Percentiles rank a stretch among this genome's conserved stretches.
Evolutionary conservation across 2,113 vertebrate species (phyloP).

Genomic region (Megaleporinus macrocephalus): DNA sequence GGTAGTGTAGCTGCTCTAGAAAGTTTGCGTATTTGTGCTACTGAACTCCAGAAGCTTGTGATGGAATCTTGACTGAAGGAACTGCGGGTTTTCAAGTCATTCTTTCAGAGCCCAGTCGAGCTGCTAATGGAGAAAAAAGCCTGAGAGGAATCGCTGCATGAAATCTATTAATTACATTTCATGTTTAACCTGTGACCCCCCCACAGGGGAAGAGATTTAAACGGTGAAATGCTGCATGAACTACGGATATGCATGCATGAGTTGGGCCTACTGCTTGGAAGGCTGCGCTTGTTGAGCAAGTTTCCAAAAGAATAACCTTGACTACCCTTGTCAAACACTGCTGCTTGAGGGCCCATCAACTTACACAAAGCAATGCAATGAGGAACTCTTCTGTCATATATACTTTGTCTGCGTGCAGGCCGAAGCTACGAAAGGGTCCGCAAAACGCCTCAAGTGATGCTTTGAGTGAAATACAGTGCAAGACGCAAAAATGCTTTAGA

Average conservation of each 20-base stretch:
- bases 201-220: neutral
- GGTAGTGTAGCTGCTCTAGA: neutral
- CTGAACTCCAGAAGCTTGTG: neutral
- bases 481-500: neutral
- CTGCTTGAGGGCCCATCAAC: conserved; percentile 7
- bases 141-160: neutral
- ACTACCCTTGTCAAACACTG: conserved; percentile 10
- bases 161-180: neutral
- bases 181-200: neutral
- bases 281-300: neutral
- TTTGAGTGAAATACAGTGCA: conserved; percentile 3
- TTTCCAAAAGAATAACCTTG: conserved; percentile 18
- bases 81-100: neutral
- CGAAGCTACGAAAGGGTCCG: neutral
- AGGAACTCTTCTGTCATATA: neutral
- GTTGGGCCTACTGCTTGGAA: neutral
- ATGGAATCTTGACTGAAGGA: neutral
- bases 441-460: conserved; percentile 6
- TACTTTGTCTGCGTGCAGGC: neutral
- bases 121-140: neutral
- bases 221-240: neutral
- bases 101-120: neutral
- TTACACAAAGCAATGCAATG: neutral
- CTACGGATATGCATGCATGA: neutral
- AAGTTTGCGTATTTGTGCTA: conserved; percentile 1